A percentile compares a stretch with the other conserved stretches of the same genome.
These are phyloP conservation scores for Crocuta crocuta DNA, from an alignment of 2,113 vertebrate species.

Conservation along the genomic window DNA sequence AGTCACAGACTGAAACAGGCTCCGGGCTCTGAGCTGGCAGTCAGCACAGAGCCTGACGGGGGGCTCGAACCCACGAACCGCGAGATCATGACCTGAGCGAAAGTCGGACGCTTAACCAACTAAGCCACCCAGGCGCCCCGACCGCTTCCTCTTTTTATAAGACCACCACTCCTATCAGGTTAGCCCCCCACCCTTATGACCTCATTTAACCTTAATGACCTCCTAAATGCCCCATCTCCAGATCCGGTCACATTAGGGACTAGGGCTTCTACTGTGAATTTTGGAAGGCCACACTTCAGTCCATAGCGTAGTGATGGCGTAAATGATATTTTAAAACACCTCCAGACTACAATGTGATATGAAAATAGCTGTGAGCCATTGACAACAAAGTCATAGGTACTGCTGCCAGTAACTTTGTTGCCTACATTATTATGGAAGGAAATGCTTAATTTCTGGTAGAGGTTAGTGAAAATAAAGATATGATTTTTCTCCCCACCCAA, in stretches of 20 bases:
- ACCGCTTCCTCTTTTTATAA: not conserved
- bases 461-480: constrained; percentile 33
- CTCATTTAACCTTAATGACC: not conserved
- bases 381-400: not conserved
- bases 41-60: too few relatives aligned
- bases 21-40: too few relatives aligned
- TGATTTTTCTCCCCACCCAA: not conserved
- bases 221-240: not conserved
- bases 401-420: not conserved
- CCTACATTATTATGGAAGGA: not conserved
- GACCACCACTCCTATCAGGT: not conserved
- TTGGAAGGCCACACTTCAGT: not conserved
- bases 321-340: not conserved
- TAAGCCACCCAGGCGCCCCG: too few relatives aligned
- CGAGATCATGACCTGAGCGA: too few relatives aligned
- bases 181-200: not conserved
- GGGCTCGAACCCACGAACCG: too few relatives aligned
- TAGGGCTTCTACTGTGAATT: not conserved
- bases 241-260: not conserved
- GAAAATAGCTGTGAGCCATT: constrained; percentile 6
- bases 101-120: too few relatives aligned
- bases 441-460: not conserved
- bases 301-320: not conserved
- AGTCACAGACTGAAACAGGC: too few relatives aligned
- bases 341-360: not conserved